These are phyloP conservation scores for Neocrepidodera transversa DNA, from an alignment of 2,888 invertebrate genomes.

Conservation along the genomic window DNA sequence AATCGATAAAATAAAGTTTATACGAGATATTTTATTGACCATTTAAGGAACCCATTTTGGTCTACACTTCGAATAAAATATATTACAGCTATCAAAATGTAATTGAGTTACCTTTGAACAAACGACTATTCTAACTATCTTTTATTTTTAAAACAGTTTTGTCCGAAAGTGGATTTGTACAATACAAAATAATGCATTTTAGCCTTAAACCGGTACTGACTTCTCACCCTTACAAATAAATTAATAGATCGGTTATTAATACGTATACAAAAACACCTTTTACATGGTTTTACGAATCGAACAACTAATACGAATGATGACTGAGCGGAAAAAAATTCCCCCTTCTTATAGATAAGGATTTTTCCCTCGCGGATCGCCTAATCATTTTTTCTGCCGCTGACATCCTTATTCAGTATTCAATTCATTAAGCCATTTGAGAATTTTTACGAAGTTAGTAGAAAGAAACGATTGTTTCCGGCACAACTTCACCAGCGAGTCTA, in stretches of 20 bases:
- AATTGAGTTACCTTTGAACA: not conserved
- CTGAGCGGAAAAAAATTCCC: not conserved
- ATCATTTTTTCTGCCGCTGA: slow-evolving; percentile 8
- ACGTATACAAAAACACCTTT: not conserved
- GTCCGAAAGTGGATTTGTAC: too few relatives aligned
- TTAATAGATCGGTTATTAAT: too few relatives aligned
- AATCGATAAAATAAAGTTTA: too few relatives aligned
- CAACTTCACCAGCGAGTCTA: slow-evolving; percentile 42
- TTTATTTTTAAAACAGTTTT: too few relatives aligned
- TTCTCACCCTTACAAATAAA: too few relatives aligned
- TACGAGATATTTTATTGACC: slow-evolving; percentile 41
- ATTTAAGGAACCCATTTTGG: slow-evolving; percentile 43
- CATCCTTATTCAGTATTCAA: slow-evolving; percentile 26
- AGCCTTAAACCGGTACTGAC: too few relatives aligned
- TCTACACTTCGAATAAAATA: slow-evolving; percentile 34
- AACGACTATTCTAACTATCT: too few relatives aligned
- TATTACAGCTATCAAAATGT: not conserved
- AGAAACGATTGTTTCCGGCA: slow-evolving; percentile 27
- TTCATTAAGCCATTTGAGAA: slow-evolving; percentile 28
- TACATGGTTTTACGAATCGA: not conserved
- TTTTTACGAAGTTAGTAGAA: slow-evolving; percentile 16
- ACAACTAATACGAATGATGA: slow-evolving; percentile 1
- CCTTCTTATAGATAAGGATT: not conserved
- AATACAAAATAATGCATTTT: too few relatives aligned
- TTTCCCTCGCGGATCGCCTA: not conserved